Conservation (phyloP, 2,113 vertebrate genomes). For the Muntiacus reevesi region DNA sequence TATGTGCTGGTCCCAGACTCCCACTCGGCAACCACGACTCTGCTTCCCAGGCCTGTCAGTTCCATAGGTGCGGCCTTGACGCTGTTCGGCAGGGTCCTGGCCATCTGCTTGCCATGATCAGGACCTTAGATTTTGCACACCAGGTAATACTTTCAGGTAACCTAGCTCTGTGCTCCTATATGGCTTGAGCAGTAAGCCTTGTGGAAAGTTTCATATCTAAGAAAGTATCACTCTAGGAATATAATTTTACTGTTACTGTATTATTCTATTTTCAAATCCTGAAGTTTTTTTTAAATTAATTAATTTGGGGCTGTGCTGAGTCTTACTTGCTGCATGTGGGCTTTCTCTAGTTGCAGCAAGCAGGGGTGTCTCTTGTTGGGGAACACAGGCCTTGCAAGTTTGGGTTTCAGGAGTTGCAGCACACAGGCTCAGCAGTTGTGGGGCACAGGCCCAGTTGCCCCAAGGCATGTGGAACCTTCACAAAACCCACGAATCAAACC, state of each 20-base stretch:
- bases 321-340: not conserved
- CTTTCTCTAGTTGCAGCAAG: not conserved
- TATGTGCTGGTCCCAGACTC: not conserved
- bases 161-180: not conserved
- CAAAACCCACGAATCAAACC: not conserved
- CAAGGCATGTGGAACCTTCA: not conserved
- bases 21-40: not conserved
- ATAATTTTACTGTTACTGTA: not conserved
- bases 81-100: no score
- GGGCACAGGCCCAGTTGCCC: not conserved
- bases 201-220: not conserved
- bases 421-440: not conserved
- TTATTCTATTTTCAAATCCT: not conserved
- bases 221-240: not conserved
- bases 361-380: not conserved
- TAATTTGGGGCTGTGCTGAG: not conserved
- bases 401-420: not conserved
- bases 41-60: not conserved
- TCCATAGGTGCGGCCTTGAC: not conserved
- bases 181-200: not conserved
- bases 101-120: not conserved
- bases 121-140: fast-evolving
- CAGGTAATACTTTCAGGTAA: fast-evolving
- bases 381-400: not conserved
- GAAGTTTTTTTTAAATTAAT: not conserved